phyloP scores from a whole-genome alignment of 64 coral and sea anemone genomes.

The Cladopsammia gracilis region DNA sequence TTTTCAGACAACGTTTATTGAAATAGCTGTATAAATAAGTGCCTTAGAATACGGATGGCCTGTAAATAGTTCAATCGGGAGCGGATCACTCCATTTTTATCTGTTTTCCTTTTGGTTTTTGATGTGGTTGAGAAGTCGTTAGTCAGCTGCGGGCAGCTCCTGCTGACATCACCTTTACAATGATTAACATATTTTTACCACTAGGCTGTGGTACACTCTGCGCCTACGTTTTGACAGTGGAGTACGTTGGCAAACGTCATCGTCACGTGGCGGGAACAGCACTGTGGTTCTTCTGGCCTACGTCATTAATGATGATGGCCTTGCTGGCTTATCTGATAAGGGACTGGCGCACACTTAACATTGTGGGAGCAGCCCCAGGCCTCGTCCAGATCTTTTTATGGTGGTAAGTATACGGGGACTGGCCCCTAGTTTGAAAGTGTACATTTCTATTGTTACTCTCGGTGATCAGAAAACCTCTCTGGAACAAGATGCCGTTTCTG shows the following conservation, averaged over 20 bases:
- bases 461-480: no score
- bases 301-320: neutral
- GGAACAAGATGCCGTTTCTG: no score
- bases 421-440: no score
- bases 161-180: neutral
- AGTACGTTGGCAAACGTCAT: conserved; percentile 44
- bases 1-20: no score
- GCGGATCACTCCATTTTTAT: no score
- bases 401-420: conserved; percentile 42
- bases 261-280: conserved; percentile 28
- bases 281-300: neutral
- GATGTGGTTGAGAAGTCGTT: neutral
- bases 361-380: conserved; percentile 37
- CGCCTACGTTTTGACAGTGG: conserved; percentile 4
- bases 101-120: no score
- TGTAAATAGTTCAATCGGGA: no score
- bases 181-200: neutral
- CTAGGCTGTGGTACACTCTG: neutral
- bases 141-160: neutral
- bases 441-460: no score
- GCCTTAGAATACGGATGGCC: no score
- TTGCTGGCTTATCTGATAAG: conserved; percentile 59
- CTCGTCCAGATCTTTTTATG: conserved; percentile 46
- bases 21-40: no score
- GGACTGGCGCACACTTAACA: conserved; percentile 58